Percentiles rank a stretch among this genome's conserved stretches.
Conservation (phyloP, 2,888 invertebrate genomes). For the Andrena haemorrhoa region DNA sequence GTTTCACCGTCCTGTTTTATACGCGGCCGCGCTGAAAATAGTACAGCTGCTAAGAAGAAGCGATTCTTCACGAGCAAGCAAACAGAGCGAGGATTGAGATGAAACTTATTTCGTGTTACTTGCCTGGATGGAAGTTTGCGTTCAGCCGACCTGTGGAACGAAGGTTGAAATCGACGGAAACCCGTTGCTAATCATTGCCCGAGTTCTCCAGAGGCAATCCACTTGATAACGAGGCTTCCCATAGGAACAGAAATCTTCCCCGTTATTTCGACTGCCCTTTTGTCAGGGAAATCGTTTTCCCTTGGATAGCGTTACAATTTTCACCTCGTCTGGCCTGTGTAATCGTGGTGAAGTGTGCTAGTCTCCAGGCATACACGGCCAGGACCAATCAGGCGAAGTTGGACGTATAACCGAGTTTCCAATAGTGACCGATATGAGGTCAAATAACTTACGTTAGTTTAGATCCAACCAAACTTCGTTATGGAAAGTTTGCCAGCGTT, state of each 20-base stretch:
- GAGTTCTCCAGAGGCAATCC: no score
- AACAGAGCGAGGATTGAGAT: background rate
- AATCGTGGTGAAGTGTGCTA: slow-evolving; percentile 25
- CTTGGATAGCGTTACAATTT: background rate
- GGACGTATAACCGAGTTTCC: slow-evolving; percentile 73
- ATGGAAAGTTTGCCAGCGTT: slow-evolving; percentile 62
- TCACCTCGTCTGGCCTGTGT: background rate
- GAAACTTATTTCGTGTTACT: no score
- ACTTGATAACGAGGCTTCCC: no score
- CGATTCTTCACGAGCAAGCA: background rate
- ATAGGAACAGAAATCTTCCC: no score
- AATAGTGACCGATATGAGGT: slow-evolving; percentile 77
- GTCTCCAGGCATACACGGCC: slow-evolving; percentile 26
- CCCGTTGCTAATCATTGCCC: no score
- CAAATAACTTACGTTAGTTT: slow-evolving; percentile 76
- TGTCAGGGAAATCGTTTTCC: background rate
- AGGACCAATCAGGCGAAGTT: slow-evolving; percentile 60
- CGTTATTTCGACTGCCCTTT: background rate
- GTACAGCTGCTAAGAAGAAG: background rate
- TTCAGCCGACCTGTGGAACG: no score
- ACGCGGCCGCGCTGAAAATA: background rate
- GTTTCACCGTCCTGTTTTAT: slow-evolving; percentile 23
- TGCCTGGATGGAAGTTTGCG: no score
- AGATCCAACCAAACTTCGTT: slow-evolving; percentile 73
- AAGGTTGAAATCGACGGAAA: no score